Conservation (phyloP, 2,113 vertebrate genomes). For the Eclectus roratus region DNA sequence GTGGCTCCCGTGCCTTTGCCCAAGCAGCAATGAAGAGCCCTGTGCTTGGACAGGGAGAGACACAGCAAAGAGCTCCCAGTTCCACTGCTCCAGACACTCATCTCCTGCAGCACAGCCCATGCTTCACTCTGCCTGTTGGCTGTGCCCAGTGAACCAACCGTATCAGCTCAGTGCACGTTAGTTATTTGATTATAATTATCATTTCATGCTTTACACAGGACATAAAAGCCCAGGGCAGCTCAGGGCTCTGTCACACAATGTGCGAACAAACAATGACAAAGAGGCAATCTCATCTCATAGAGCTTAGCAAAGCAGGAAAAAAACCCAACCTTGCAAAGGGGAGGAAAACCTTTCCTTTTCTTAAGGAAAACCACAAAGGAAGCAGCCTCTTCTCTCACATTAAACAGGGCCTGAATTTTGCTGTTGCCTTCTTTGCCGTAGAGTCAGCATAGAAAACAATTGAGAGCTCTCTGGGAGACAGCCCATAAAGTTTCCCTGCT, state of each 20-base stretch:
- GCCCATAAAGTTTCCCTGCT: not conserved
- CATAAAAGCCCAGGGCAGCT: conserved; percentile 33
- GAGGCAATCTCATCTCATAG: conserved; percentile 15
- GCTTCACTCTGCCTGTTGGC: not conserved
- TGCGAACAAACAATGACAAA: not conserved
- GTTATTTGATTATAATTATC: conserved; percentile 36
- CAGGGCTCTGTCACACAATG: not conserved
- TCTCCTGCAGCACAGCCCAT: accelerated
- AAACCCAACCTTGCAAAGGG: not conserved
- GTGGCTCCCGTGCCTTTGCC: not conserved
- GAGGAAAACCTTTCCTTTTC: not conserved
- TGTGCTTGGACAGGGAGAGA: not conserved
- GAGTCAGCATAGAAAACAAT: not conserved
- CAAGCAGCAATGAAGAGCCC: not conserved
- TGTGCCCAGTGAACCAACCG: not conserved
- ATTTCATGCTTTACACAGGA: conserved; percentile 25
- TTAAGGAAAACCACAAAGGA: not conserved
- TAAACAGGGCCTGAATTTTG: not conserved
- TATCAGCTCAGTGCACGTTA: not conserved
- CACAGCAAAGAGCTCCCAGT: not conserved
- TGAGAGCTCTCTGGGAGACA: not conserved
- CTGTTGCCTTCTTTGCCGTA: not conserved
- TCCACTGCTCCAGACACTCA: accelerated
- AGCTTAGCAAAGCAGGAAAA: not conserved
- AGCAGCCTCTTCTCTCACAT: not conserved